Conservation (phyloP, 2,797 vertebrate species). For the Selene dorsalis region DNA sequence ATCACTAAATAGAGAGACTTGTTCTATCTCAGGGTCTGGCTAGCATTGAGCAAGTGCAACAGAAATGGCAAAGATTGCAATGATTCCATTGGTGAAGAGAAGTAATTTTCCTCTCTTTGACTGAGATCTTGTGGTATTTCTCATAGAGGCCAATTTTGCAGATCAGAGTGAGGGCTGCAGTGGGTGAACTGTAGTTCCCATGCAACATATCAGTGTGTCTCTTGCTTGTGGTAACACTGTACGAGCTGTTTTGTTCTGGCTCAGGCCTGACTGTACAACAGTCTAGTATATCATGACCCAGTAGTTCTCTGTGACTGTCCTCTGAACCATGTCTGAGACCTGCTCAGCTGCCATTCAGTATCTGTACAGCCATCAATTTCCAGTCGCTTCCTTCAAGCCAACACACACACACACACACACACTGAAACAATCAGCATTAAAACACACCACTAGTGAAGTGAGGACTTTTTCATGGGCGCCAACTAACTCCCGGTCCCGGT, state of each 20-base stretch:
- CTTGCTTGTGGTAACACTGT: neutral
- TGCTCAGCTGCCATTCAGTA: constrained; percentile 48
- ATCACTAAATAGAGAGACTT: neutral
- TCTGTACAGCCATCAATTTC: constrained; percentile 63
- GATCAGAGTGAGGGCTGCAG: neutral
- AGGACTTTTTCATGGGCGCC: too few species aligned
- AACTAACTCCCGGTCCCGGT: too few species aligned
- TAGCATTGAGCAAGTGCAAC: neutral
- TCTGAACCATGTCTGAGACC: constrained; percentile 50
- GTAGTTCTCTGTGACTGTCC: constrained; percentile 37
- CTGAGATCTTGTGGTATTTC: too few species aligned
- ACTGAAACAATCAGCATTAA: too few species aligned
- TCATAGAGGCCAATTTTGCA: too few species aligned
- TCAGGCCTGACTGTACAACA: constrained; percentile 15
- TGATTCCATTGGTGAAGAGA: too few species aligned
- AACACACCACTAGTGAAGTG: too few species aligned
- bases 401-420: constrained; percentile 10
- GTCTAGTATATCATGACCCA: constrained; percentile 35
- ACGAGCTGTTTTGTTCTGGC: constrained; percentile 16
- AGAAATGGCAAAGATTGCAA: neutral
- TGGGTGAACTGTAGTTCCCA: neutral
- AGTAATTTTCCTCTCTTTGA: neutral
- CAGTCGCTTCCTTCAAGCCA: constrained; percentile 41
- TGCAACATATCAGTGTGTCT: neutral
- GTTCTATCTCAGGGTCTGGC: neutral